These are phyloP conservation scores for Catharus fuscescens DNA, from an alignment of 2,113 vertebrate species.

Conservation along the genomic window DNA sequence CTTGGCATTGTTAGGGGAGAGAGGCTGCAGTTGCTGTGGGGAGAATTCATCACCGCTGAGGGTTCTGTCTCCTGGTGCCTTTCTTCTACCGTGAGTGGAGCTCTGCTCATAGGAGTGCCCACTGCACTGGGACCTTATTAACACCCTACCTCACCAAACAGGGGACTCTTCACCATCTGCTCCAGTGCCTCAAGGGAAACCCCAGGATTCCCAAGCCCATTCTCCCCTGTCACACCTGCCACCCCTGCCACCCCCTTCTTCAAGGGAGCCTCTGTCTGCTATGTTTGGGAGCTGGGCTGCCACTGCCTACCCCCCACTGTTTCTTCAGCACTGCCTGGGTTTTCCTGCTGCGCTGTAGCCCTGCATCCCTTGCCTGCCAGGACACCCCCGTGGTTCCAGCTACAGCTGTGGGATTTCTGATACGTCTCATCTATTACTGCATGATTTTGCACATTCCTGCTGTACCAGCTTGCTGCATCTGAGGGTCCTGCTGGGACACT, in stretches of 20 bases:
- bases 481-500: background rate
- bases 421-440: background rate
- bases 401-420: background rate
- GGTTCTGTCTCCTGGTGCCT: background rate
- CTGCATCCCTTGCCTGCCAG: background rate
- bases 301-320: background rate
- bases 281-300: background rate
- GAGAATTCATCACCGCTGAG: background rate
- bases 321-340: background rate
- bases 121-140: background rate
- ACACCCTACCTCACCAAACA: background rate
- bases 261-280: background rate
- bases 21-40: background rate
- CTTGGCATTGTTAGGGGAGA: no score
- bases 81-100: background rate
- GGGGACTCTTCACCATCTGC: background rate
- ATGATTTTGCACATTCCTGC: background rate
- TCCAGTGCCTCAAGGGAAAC: background rate
- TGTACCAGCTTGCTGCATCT: background rate
- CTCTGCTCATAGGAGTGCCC: background rate
- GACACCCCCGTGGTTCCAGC: background rate
- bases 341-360: background rate
- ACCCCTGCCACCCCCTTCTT: accelerated
- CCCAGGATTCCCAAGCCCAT: background rate
- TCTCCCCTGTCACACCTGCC: background rate